phyloP scores from a whole-genome alignment of 2,797 vertebrate species.

The Hipposideros larvatus region DNA sequence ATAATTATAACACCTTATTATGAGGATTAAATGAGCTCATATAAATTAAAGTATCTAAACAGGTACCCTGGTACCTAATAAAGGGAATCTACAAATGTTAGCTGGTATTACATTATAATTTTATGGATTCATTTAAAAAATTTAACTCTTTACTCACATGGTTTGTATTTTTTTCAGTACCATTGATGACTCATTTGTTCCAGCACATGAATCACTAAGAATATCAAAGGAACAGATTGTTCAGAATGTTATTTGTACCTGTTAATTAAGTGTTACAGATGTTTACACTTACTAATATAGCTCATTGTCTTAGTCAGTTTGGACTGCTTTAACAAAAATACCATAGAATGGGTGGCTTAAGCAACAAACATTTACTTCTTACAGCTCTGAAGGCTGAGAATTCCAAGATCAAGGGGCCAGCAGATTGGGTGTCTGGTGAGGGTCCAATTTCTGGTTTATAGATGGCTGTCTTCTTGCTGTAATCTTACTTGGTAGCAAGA shows the following conservation, averaged over 20 bases:
- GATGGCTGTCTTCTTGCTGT: neutral
- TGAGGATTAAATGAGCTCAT: conserved; percentile 36
- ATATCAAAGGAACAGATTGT: conserved; percentile 53
- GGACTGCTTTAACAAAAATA: neutral
- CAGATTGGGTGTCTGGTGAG: neutral
- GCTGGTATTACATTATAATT: conserved; percentile 1
- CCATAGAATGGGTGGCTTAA: neutral
- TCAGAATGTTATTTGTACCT: conserved; percentile 58
- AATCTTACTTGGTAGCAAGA: neutral
- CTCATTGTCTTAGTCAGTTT: conserved; percentile 2
- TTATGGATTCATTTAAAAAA: neutral
- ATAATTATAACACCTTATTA: neutral
- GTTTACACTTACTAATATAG: conserved; percentile 29
- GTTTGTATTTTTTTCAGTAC: neutral
- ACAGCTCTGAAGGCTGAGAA: neutral
- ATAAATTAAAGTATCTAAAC: neutral
- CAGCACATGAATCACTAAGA: conserved; percentile 56
- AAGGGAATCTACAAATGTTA: neutral
- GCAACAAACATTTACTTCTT: neutral
- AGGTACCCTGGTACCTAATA: neutral
- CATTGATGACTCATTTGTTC: conserved; percentile 59
- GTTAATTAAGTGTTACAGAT: conserved; percentile 51
- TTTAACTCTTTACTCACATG: conserved; percentile 47
- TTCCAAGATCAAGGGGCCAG: rapidly evolving
- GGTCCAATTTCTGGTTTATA: too few species aligned